Evolutionary conservation across 2,113 vertebrate species (phyloP).

Genomic region (Kobus ellipsiprymnus): DNA sequence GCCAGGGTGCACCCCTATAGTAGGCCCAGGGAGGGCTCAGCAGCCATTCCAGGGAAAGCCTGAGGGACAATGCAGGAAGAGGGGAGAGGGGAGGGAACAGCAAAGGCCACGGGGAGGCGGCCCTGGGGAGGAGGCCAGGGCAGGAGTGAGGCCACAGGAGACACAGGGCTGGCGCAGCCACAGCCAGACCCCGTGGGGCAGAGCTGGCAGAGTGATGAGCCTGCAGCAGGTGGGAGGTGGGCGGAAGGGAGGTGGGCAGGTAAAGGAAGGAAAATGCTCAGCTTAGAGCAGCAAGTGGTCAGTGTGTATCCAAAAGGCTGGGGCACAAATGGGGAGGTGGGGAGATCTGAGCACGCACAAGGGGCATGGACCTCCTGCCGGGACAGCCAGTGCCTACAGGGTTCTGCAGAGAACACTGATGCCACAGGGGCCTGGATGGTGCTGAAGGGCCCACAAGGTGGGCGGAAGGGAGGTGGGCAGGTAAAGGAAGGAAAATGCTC

Average conservation of each 20-base stretch:
- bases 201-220: too few species aligned
- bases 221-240: rapidly evolving
- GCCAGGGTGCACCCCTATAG: not conserved
- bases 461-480: not conserved
- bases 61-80: rapidly evolving
- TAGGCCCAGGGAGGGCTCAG: not conserved
- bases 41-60: not conserved
- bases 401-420: not conserved
- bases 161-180: not conserved
- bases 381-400: not conserved
- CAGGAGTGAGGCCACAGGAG: not conserved
- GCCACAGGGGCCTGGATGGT: not conserved
- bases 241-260: not conserved
- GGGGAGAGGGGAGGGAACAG: not conserved
- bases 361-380: rapidly evolving
- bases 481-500: rapidly evolving
- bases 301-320: not conserved
- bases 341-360: rapidly evolving
- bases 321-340: not conserved
- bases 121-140: not conserved
- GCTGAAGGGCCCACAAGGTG: too few species aligned
- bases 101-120: not conserved
- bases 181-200: rapidly evolving
- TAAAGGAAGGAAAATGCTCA: rapidly evolving
- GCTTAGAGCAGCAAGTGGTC: not conserved